Evolutionary conservation across 2,113 vertebrate species (phyloP).

Genomic region (Hippolais icterina): DNA sequence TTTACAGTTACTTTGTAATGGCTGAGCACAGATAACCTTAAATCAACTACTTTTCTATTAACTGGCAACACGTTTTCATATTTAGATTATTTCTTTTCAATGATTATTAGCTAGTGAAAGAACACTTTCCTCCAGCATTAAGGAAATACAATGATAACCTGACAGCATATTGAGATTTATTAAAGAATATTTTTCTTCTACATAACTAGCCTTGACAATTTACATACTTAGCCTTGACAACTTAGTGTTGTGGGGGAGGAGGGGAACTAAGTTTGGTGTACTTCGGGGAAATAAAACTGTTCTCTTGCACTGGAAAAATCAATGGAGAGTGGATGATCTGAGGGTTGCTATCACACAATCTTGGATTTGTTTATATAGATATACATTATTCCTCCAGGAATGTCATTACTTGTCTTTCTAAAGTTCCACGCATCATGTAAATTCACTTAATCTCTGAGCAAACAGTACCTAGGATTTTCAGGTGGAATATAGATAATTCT

Average conservation of each 20-base stretch:
- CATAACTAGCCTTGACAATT: background rate
- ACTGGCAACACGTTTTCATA: background rate
- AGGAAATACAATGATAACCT: background rate
- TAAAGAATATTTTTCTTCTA: background rate
- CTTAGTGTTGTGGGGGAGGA: fast-evolving
- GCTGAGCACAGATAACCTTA: background rate
- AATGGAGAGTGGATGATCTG: background rate
- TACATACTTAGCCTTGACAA: background rate
- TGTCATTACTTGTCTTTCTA: background rate
- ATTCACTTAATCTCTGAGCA: background rate
- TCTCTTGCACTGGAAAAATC: background rate
- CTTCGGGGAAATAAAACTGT: background rate
- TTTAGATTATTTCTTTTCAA: background rate
- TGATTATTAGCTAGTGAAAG: background rate
- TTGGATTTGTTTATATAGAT: background rate
- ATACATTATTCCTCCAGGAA: background rate
- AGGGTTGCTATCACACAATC: background rate
- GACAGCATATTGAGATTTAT: background rate
- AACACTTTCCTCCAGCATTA: background rate
- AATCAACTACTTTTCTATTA: background rate
- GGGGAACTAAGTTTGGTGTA: background rate
- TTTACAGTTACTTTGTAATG: background rate
- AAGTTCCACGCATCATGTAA: fast-evolving
- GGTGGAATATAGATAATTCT: background rate
- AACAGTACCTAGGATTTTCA: background rate